Conservation (phyloP, 2,888 invertebrate genomes). For the Hypolimnas misippus region DNA sequence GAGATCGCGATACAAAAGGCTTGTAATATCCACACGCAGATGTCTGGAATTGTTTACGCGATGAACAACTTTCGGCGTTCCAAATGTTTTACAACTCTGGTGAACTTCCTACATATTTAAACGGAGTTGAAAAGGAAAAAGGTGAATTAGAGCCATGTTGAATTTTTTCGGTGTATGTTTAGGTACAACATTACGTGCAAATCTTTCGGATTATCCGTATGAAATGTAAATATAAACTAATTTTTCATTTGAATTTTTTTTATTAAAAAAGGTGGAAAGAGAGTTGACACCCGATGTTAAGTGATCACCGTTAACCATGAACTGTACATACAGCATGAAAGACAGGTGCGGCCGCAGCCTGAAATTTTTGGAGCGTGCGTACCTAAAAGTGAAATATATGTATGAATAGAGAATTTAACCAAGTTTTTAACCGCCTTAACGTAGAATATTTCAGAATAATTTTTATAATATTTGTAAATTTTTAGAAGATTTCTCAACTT, state of each 20-base stretch:
- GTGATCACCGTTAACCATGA: too few relatives aligned
- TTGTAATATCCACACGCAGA: slow-evolving; percentile 31
- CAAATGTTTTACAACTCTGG: slow-evolving; percentile 34
- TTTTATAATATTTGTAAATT: too few relatives aligned
- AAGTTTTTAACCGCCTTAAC: too few relatives aligned
- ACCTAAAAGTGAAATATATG: too few relatives aligned
- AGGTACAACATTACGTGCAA: neutral
- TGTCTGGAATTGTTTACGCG: slow-evolving; percentile 39
- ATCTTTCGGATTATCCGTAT: neutral
- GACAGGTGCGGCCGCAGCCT: too few relatives aligned
- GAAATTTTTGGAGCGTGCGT: too few relatives aligned
- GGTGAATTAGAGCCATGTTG: neutral
- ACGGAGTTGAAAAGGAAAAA: slow-evolving; percentile 28
- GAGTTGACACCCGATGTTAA: too few relatives aligned
- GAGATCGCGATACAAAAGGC: slow-evolving; percentile 19
- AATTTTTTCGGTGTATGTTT: neutral
- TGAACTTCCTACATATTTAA: slow-evolving; percentile 34
- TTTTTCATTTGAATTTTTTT: neutral
- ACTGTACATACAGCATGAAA: too few relatives aligned
- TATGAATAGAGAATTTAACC: too few relatives aligned
- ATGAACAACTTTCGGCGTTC: slow-evolving; percentile 26
- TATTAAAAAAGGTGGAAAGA: too few relatives aligned
- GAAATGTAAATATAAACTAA: neutral
- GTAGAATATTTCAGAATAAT: too few relatives aligned
- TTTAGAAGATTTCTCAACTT: too few relatives aligned